Base-by-base conservation (phyloP, 2,888 invertebrate genomes). In the Corythucha ciliata region DNA sequence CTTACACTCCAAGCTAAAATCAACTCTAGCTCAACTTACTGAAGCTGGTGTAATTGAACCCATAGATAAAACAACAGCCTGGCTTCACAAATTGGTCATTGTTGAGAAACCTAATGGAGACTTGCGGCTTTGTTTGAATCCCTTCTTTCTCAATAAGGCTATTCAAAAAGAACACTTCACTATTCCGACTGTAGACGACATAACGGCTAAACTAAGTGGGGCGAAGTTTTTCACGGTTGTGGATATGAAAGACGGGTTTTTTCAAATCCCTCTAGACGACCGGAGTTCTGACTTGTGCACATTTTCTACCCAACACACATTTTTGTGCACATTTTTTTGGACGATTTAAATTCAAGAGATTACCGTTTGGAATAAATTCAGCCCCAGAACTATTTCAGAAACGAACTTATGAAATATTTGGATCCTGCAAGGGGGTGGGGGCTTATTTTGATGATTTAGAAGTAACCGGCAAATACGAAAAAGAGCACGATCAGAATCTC, bases 331-430 rank as follows among this genome's bases (percentile, higher is more conserved):
- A n/a, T n/a, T n/a, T 48, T 3, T 51, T 27, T 12, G 51, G 56
- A 1, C 12, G 48, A 44, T 64, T 60, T 56, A 58, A 59, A 52
- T 67, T 63, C 57, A 48, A 55, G 32, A 59, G 65, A 25, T 24
- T 66, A 27, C 63, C 66, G 4, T 67, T 66, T 62, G 66, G 65
- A 1, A 24, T 67, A 4, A 61, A 59, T 12, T 52, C 58, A 3
- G 62, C 64, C 3, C 62, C 65, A 3, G 67, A 50, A 44, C 33
- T 44, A 44, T 50, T 50, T 41, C 48, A 51, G 12, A 3, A 36
- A 3, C 34, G 45, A n/a, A 3, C 47, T 4, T 14, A 32, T 20
- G 44, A 51, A 36, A 47, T 34, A 1, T 57, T 58, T 52, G 41
- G 29, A 14, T 41, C 41, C 14, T 49, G 57, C n/a, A 39, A 51